Base-by-base conservation (phyloP, 2,797 vertebrate genomes). In the Erithacus rubecula region DNA sequence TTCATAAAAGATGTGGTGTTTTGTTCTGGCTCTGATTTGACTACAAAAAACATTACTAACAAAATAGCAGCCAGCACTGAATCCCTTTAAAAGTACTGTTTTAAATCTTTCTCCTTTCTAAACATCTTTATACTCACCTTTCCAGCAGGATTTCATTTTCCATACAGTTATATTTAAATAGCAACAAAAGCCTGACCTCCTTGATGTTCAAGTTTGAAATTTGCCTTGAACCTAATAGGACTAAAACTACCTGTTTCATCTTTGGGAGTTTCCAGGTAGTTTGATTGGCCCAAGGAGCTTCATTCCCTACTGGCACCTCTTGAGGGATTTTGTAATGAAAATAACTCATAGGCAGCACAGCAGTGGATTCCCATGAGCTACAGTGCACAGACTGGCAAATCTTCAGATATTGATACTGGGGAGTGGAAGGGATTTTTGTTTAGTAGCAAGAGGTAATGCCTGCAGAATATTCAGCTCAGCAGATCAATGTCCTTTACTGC, bases 301-400 rank as follows among this genome's bases (percentile, higher is more conserved):
- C 91, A 44, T 69, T 94, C 65, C 89, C 78, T 65, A n/a, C 69
- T 91, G 91, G 69, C 91, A 74, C 17, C 58, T 96, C 79, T 81
- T 75, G 83, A 88, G 69, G 62, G 72, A 94, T 94, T 95, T 94
- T 90, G 53, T 72, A 46, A 86, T 86, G 76, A 87, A 90, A 93
- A 90, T 68, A 94, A 41, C 79, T 68, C 24, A 83, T 75, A 75
- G 87, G 84, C 44, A 94, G 80, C 80, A 32, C 27, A 87, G 83
- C 76, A 83, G 65, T 78, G 69, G 58, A 37, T 93, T 88, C 76
- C 72, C 76, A 27, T 55, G 62, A 68, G 30, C 30, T 64, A 65
- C 27, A 39, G 15, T 24, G 65, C 49, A 46, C 8, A 67, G 44
- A 72, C 27, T 81, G 80, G 84, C 22, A 93, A 69, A 92, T 64